These are phyloP conservation scores for Neomonachus schauinslandi DNA, from an alignment of 2,113 vertebrate genomes.

Conservation along the genomic window DNA sequence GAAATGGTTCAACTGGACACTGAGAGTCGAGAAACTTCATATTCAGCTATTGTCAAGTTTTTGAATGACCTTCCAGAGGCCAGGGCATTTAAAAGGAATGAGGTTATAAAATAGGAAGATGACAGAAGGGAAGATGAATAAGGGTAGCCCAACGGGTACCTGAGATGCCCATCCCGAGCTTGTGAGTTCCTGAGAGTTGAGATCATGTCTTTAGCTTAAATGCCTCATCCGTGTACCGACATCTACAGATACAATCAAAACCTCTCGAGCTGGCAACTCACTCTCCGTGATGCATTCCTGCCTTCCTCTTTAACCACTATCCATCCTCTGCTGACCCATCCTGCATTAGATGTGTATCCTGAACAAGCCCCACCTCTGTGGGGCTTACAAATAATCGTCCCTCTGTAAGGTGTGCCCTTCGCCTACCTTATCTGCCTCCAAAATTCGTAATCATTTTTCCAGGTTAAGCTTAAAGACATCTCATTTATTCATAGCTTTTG, in stretches of 20 bases:
- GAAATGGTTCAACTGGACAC: not conserved
- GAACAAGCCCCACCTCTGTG: not conserved
- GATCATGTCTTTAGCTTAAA: not conserved
- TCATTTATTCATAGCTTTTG: not conserved
- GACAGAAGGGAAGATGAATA: not conserved
- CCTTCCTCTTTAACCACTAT: not conserved
- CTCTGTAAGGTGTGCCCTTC: rapidly evolving
- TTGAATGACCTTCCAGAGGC: not conserved
- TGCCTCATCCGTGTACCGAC: not conserved
- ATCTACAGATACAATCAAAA: not conserved
- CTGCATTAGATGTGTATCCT: rapidly evolving
- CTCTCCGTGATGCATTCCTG: not conserved
- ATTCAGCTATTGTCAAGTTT: not conserved
- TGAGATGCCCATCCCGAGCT: not conserved
- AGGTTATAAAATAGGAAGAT: not conserved
- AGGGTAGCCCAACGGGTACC: not conserved
- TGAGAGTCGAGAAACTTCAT: not conserved
- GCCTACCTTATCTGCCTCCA: not conserved
- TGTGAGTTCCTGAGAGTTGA: not conserved
- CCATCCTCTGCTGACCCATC: not conserved
- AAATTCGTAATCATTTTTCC: not conserved
- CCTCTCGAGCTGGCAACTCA: not conserved
- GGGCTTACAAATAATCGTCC: not conserved
- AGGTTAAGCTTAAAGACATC: not conserved
- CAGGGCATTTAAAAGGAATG: not conserved